Base-by-base conservation (phyloP, 1,140 invertebrate genomes). In the Brachystomella parvula region DNA sequence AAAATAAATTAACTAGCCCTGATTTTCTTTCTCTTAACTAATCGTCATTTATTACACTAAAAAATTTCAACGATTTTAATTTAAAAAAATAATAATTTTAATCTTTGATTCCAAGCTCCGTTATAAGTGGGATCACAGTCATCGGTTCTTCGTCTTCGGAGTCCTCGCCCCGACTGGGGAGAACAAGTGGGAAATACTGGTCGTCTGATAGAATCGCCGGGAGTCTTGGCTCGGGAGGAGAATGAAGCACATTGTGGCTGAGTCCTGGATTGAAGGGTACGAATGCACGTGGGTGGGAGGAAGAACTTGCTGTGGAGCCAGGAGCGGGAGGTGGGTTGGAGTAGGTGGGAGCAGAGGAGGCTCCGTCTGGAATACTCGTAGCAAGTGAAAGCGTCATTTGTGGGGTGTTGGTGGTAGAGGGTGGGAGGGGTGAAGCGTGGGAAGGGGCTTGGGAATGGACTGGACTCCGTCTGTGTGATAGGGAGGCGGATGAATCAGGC, bases 91-190 rank as follows among this genome's bases (percentile, higher is more conserved):
- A 28, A 9, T 56, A 12, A 26, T 56, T 12, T n/a, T 53, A 33
- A 49, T 72, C 63, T 64, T 72, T 72, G 19, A 73, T 66, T 26
- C 72, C 72, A 15, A 74, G 53, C 32, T 72, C 70, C 2, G 72
- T 74, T 32, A 74, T 74, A 1, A 74, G 35, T 30, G 72, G 72
- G 19, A 74, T 70, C 2, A 72, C 72, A n/a, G 72, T 73, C 9
- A 61, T 58, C 6, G 63, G 61, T 3, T 56, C 62, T 28, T 66
- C 60, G 32, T 59, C 61, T 53, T 53, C 49, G 32, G 64, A 62
- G 19, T 67, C 59, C 0, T 60, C 47, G 17, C 47, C 57, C n/a
- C 39, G 24, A 26, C 63, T 61, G 29, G 49, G 60, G 0, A 68
- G 29, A 1, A 66, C 47, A 2, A 59, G 9, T 6, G 66, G 66